Evolutionary conservation across 2,888 invertebrate species (phyloP).

Genomic region (Acleris cristana): DNA sequence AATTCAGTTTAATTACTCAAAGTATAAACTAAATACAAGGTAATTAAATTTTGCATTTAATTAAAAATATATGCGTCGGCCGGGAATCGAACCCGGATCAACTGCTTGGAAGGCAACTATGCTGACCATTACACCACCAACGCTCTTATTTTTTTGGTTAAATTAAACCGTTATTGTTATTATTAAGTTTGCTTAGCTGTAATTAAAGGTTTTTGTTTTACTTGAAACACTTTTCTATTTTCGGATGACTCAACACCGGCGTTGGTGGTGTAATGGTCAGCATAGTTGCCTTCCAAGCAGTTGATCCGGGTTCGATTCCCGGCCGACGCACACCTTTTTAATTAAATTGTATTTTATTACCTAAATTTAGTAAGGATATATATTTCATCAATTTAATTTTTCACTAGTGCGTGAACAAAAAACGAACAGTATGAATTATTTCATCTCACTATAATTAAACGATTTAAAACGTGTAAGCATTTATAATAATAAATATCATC

Average conservation of each 20-base stretch:
- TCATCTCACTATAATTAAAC: too few species aligned
- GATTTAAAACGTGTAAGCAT: too few species aligned
- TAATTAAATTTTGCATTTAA: background rate
- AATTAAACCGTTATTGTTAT: too few species aligned
- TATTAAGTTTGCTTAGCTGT: too few species aligned
- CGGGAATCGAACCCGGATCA: slow-evolving; percentile 85
- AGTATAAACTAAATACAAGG: background rate
- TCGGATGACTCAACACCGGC: background rate
- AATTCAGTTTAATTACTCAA: background rate
- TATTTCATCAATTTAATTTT: too few species aligned
- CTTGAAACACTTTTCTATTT: too few species aligned
- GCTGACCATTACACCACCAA: slow-evolving; percentile 85
- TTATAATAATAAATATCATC: too few species aligned
- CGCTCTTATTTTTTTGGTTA: slow-evolving; percentile 50
- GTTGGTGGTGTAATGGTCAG: slow-evolving; percentile 38
- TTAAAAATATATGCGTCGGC: slow-evolving; percentile 67
- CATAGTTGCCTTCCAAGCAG: slow-evolving; percentile 50
- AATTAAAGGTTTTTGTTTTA: too few species aligned
- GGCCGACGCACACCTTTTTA: slow-evolving; percentile 44
- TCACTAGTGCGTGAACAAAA: too few species aligned
- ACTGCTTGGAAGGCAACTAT: slow-evolving; percentile 85
- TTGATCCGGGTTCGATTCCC: slow-evolving; percentile 54
- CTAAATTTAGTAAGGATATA: background rate
- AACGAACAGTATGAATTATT: too few species aligned
- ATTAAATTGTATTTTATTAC: background rate